Evolutionary conservation across 2,888 invertebrate species (phyloP).

Genomic region (Galeruca laticollis): DNA sequence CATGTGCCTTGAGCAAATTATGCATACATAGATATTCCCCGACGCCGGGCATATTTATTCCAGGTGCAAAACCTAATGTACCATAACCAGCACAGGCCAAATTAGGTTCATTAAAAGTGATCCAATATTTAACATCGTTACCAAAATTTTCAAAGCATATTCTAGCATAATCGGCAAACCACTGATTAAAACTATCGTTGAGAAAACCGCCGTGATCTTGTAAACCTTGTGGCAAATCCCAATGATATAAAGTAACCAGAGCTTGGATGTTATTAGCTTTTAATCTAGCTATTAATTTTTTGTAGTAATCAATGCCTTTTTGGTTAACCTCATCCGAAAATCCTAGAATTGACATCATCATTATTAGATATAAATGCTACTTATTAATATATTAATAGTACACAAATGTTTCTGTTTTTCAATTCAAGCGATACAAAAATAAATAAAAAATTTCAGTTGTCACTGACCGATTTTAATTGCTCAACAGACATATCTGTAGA

Average conservation of each 20-base stretch:
- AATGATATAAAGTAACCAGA: constrained; percentile 69
- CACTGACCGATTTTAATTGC: too few species aligned
- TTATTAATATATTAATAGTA: neutral
- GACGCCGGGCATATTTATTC: constrained; percentile 8
- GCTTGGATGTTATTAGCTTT: constrained; percentile 70
- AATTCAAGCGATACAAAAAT: too few species aligned
- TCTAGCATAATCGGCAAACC: constrained; percentile 52
- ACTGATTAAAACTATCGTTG: constrained; percentile 45
- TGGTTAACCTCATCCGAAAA: constrained; percentile 74
- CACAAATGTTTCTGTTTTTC: neutral
- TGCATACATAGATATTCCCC: constrained; percentile 72
- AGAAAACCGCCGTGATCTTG: constrained; percentile 65
- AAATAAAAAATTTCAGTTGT: neutral
- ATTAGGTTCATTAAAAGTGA: constrained; percentile 53
- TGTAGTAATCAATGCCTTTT: constrained; percentile 71
- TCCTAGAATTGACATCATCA: constrained; percentile 66
- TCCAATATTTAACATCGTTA: constrained; percentile 52
- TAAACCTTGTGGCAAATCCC: constrained; percentile 70
- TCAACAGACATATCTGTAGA: too few species aligned
- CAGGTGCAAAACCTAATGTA: neutral
- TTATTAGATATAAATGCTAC: neutral
- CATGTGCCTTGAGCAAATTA: constrained; percentile 65
- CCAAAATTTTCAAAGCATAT: constrained; percentile 52
- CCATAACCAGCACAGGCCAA: constrained; percentile 45
- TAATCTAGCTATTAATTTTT: constrained; percentile 59